These are phyloP conservation scores for Tonatia bakeri DNA, from an alignment of 2,113 vertebrate species.

Conservation along the genomic window DNA sequence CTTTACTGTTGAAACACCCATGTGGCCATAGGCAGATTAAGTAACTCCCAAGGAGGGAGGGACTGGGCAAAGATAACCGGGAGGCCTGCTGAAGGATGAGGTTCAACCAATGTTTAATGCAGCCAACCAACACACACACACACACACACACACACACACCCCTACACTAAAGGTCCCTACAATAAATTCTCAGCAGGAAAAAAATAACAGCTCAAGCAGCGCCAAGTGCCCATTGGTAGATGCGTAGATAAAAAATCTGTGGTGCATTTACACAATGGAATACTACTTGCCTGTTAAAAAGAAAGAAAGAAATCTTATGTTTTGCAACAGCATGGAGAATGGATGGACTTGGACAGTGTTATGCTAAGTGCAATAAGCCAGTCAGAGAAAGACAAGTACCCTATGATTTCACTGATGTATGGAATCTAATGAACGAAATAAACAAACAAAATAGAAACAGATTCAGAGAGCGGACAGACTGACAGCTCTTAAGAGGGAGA, in stretches of 20 bases:
- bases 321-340: background rate
- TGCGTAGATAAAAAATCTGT: background rate
- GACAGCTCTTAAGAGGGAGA: background rate
- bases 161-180: background rate
- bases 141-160: background rate
- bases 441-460: background rate
- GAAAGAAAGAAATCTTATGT: background rate
- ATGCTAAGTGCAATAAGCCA: background rate
- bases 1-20: background rate
- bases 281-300: background rate
- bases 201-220: background rate
- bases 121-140: background rate
- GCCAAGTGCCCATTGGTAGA: background rate
- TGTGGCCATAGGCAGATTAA: background rate
- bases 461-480: background rate
- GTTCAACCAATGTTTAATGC: background rate
- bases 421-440: background rate
- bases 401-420: background rate
- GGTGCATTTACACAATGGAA: background rate
- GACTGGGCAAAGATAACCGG: background rate
- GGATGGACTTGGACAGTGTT: background rate
- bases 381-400: background rate
- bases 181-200: background rate
- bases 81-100: constrained; percentile 14
- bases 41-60: background rate